Evolutionary conservation across 2,797 vertebrate species (phyloP), one percentile per base, ranked within the genome.

Genomic region (Falco biarmicus): DNA sequence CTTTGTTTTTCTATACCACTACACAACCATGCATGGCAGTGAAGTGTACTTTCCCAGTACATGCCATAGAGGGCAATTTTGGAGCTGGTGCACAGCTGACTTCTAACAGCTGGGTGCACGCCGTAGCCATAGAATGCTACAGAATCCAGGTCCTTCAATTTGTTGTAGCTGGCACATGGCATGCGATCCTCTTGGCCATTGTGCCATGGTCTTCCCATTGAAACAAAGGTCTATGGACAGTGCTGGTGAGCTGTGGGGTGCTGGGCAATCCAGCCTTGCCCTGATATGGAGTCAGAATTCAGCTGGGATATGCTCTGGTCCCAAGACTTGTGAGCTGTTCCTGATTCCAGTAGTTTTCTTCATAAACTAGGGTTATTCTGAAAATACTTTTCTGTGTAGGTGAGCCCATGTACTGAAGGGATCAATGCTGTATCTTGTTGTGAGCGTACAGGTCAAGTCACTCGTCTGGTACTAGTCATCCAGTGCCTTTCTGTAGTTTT

Each of bases 41-140:
- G 19, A 34, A 39, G n/a, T 11, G 59, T 64, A 13, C n/a, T 84
- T 74, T 28, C 20, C 16, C 45, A 32, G 21, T 43, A 26, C 26
- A 2, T 47, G 9, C 15, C 11, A 3, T 1, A n/a, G 50, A 37
- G 48, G 25, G n/a, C n/a, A 28, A 25, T 37, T 79, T 41, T 37
- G 43, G 47, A 41, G n/a, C 34, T 15, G 9, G 6, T 37, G 16
- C 54, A 39, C 28, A 53, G 0, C 16, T 48, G 60, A 21, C 73
- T 50, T 19, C 20, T 10, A 10, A n/a, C 13, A 63, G 63, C 21
- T 1, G 13, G 13, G 14, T 45, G 19, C 43, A 32, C 2, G 3
- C 26, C 29, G 18, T 22, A 26, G 32, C 26, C 17, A 0, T 11
- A 32, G 74, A 3, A 3, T 16, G 9, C 25, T 0, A 0, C 9